Conservation (phyloP, 2,797 vertebrate species). For the Oreochromis mossambicus region DNA sequence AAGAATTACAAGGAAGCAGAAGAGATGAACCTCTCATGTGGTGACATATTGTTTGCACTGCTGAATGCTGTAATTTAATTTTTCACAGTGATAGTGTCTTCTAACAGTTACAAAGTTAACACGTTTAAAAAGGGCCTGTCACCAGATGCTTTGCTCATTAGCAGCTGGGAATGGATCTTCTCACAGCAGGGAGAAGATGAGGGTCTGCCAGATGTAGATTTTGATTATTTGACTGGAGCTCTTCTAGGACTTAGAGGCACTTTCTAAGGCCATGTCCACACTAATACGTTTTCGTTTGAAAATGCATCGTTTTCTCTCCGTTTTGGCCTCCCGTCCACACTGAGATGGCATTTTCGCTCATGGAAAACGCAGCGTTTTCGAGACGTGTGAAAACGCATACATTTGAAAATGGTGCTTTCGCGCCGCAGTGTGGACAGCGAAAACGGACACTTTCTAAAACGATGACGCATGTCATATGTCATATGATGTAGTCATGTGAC, state of each 20-base stretch:
- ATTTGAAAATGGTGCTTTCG: neutral
- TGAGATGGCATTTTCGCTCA: fast-evolving
- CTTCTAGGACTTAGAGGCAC: neutral
- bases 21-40: neutral
- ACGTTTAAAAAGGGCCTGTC: neutral
- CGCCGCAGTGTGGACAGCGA: neutral
- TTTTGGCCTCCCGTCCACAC: neutral
- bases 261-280: neutral
- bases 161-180: neutral
- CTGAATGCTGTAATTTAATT: neutral
- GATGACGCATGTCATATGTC: neutral
- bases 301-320: neutral
- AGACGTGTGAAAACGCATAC: neutral
- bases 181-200: neutral
- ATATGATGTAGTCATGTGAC: neutral
- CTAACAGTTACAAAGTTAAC: neutral
- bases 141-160: neutral
- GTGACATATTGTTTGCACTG: neutral
- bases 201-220: neutral
- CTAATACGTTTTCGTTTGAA: too few relatives aligned
- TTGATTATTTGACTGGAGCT: neutral
- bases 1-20: neutral
- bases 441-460: neutral
- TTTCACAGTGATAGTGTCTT: neutral
- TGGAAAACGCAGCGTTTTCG: fast-evolving